A percentile compares a stretch with the other conserved stretches of the same genome.
Evolutionary conservation across 2,113 vertebrate species (phyloP).

Genomic region (Centropus bengalensis): DNA sequence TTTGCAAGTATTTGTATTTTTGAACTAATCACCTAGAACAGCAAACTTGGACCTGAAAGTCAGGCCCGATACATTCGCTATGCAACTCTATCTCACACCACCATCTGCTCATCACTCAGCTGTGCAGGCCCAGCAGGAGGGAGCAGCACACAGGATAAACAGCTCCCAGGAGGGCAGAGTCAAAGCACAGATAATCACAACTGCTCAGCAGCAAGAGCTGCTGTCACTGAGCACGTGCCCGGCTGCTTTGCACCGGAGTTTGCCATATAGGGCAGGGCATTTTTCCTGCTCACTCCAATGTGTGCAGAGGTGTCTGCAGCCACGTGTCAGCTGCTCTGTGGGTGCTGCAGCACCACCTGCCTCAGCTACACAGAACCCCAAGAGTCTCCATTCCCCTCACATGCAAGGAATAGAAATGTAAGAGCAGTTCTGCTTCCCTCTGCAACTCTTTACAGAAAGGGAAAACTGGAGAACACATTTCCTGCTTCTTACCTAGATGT

Average conservation of each 20-base stretch:
- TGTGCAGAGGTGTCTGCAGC: neutral
- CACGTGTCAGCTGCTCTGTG: neutral
- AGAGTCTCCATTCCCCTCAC: neutral
- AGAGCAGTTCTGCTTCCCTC: neutral
- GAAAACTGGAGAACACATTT: neutral
- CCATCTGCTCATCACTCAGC: neutral
- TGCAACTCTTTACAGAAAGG: accelerated
- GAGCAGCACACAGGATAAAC: neutral
- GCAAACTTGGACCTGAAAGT: neutral
- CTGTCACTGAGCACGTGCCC: accelerated
- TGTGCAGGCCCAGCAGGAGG: neutral
- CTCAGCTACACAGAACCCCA: accelerated
- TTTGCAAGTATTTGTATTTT: neutral
- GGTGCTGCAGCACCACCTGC: neutral
- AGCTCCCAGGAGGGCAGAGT: neutral
- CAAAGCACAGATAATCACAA: neutral
- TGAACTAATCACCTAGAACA: neutral
- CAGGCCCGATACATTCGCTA: neutral
- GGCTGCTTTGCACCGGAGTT: neutral
- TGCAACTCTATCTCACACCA: neutral
- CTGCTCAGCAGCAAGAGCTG: neutral
- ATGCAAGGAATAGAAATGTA: neutral
- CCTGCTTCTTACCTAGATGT: conserved; percentile 76
- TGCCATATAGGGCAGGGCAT: no score
- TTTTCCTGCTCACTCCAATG: neutral